phyloP scores from a whole-genome alignment of 2,888 invertebrate species.

The Coelopa pilipes region DNA sequence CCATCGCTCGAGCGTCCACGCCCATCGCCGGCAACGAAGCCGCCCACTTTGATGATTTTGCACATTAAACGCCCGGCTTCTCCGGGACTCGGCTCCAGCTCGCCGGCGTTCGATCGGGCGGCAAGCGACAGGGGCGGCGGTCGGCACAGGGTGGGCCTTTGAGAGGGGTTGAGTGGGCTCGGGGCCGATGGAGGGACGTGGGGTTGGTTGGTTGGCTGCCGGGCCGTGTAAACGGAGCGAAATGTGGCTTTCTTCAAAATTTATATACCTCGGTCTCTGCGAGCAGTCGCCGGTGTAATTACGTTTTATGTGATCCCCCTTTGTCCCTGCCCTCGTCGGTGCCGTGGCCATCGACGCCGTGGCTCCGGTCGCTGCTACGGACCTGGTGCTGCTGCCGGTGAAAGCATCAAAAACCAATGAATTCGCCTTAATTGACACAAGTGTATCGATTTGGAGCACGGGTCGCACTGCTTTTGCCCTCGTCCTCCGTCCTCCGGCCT shows the following conservation, averaged over 20 bases:
- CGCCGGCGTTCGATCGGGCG: neutral
- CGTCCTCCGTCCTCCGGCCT: neutral
- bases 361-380: too few species aligned
- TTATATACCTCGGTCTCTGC: slow-evolving; percentile 5
- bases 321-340: too few species aligned
- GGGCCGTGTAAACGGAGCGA: neutral
- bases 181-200: neutral
- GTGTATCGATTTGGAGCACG: slow-evolving; percentile 10
- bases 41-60: slow-evolving; percentile 32
- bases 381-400: neutral
- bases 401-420: slow-evolving; percentile 34
- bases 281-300: slow-evolving; percentile 1
- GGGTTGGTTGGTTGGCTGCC: neutral
- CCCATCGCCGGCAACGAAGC: neutral
- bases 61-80: slow-evolving; percentile 21
- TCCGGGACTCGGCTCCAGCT: neutral
- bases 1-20: neutral
- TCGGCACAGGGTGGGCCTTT: too few species aligned
- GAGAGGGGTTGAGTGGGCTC: neutral
- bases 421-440: slow-evolving; percentile 28
- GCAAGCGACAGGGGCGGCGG: neutral
- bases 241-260: slow-evolving; percentile 22
- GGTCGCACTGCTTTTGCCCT: neutral
- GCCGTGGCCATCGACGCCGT: too few species aligned
- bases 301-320: neutral